Percentiles rank a stretch among this genome's conserved stretches.
Conservation (phyloP, 2,113 vertebrate genomes). For the Butorides virescens region DNA sequence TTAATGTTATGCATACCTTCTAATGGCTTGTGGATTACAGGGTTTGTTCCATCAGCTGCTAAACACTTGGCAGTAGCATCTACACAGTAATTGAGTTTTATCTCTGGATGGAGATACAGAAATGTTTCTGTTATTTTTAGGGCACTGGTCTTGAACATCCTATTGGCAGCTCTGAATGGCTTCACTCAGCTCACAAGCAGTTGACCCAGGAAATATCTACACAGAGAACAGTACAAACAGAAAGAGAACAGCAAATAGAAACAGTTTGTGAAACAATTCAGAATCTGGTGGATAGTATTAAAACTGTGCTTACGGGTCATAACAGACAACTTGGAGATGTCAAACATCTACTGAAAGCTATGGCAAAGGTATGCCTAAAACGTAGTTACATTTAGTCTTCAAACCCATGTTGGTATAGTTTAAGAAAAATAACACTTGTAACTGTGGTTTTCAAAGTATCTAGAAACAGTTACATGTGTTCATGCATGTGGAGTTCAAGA, state of each 20-base stretch:
- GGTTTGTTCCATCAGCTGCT: neutral
- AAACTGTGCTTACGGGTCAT: constrained; percentile 92
- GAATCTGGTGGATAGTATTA: constrained; percentile 93
- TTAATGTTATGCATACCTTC: neutral
- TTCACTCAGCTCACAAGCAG: constrained; percentile 88
- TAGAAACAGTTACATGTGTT: neutral
- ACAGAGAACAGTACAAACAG: constrained; percentile 85
- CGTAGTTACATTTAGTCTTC: neutral
- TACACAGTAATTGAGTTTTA: neutral
- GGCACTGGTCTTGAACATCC: constrained; percentile 84
- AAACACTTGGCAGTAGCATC: neutral
- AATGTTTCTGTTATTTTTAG: constrained; percentile 70
- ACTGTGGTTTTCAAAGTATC: neutral
- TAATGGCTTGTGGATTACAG: neutral
- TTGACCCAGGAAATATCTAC: constrained; percentile 88
- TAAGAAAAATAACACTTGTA: neutral
- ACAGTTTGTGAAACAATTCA: constrained; percentile 90
- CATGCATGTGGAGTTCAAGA: neutral
- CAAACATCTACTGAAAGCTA: constrained; percentile 94
- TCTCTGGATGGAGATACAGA: neutral
- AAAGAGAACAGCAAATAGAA: constrained; percentile 93
- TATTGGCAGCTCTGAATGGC: constrained; percentile 94
- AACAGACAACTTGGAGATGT: constrained; percentile 95
- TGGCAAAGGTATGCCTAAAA: constrained; percentile 89
- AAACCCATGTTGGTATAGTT: neutral